phyloP scores from a whole-genome alignment of 2,113 vertebrate species.

The Otolemur garnettii region DNA sequence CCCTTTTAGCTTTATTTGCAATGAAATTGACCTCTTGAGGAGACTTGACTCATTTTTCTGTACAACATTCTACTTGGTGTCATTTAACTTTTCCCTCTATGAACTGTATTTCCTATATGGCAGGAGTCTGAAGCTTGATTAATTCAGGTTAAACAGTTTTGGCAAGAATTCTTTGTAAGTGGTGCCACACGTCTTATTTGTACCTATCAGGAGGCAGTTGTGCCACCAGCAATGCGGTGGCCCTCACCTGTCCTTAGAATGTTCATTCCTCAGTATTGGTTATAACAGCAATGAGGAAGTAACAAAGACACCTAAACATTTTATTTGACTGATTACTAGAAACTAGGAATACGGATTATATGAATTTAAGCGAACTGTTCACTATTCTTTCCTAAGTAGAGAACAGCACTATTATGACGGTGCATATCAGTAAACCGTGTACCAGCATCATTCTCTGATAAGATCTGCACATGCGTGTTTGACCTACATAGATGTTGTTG shows the following conservation, averaged over 20 bases:
- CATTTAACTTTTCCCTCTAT: neutral
- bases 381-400: conserved; percentile 54
- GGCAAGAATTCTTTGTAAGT: neutral
- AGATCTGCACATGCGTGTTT: neutral
- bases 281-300: neutral
- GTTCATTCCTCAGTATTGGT: neutral
- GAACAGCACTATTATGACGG: neutral
- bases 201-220: neutral
- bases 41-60: neutral
- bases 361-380: conserved; percentile 59
- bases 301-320: neutral
- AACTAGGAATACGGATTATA: conserved; percentile 41
- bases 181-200: neutral
- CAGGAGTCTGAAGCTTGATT: neutral
- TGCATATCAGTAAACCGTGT: conserved; percentile 26
- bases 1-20: neutral
- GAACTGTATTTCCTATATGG: neutral
- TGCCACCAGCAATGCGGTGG: neutral
- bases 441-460: conserved; percentile 24
- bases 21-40: neutral
- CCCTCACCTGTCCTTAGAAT: no score
- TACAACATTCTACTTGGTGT: neutral
- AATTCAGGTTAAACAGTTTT: neutral
- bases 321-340: conserved; percentile 26
- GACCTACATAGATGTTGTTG: neutral